Evolutionary conservation across 2,797 vertebrate genomes (phyloP), one percentile per base, ranked within the genome.

Genomic region (Channa striata): DNA sequence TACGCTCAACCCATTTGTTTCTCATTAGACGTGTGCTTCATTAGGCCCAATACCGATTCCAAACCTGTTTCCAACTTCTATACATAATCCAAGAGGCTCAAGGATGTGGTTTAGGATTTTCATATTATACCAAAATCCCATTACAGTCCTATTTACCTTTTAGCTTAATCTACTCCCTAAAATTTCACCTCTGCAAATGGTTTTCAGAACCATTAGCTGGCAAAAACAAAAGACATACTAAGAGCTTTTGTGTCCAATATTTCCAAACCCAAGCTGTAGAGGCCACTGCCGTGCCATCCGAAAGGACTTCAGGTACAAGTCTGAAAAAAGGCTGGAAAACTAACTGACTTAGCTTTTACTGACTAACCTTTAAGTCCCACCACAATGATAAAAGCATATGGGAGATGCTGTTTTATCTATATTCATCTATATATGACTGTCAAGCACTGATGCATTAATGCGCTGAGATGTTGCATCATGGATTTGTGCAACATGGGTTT

Each of bases 401-500:
- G 16, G 30, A 30, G 47, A 47, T 34, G 37, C 25, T 30, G 25
- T 30, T 30, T 30, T 30, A 4, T 20, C 8, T 46, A 50, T 7
- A 56, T 30, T 59, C 9, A 56, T 58, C 17, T 44, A 5, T 5
- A 25, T 43, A 42, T 6, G 47, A 6, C 47, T 49, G 30, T 58
- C 8, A 54, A 30, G 20, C 17, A 17, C n/a, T 14, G 13, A 4
- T 40, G 13, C 37, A 40, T 40, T 42, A 11, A 39, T 16, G 40
- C 5, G 16, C 44, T 42, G 44, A 19, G 40, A 60, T 40, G 59
- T 59, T 76, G 43, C 48, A 12, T 49, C 52, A 76, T 2, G 49
- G 37, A 64, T 67, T 78, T 72, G 46, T 60, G 53, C 42, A 68
- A 60, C 44, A 8, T 6, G 17, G 16, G 16, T 67, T 82, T 77